These are phyloP conservation scores for Tadarida brasiliensis DNA, from an alignment of 2,797 vertebrate species.

Conservation along the genomic window DNA sequence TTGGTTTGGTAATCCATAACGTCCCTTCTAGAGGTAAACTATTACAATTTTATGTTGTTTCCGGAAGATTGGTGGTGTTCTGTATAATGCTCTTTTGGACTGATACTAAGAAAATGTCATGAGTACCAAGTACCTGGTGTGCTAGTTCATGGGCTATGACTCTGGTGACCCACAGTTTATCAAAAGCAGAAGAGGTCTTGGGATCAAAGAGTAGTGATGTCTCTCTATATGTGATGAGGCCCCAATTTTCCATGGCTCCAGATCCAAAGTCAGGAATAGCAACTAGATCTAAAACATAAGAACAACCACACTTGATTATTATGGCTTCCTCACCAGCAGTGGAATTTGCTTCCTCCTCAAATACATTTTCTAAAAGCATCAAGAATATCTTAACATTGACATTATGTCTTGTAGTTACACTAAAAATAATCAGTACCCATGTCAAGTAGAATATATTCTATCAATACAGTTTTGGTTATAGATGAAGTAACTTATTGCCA, in stretches of 20 bases:
- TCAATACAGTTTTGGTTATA: neutral
- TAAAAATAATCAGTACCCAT: slow-evolving; percentile 18
- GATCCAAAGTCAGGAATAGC: slow-evolving; percentile 91
- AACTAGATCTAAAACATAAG: slow-evolving; percentile 89
- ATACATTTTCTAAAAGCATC: neutral
- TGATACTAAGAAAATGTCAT: slow-evolving; percentile 48
- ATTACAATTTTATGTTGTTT: neutral
- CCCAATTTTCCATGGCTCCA: slow-evolving; percentile 94
- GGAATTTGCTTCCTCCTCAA: neutral
- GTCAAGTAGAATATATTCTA: neutral
- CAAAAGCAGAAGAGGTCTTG: slow-evolving; percentile 88
- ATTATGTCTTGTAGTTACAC: neutral
- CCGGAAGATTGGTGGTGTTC: neutral
- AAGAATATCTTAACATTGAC: neutral
- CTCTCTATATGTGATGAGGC: slow-evolving; percentile 91
- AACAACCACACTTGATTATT: neutral
- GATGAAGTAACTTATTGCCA: neutral
- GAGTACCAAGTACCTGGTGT: slow-evolving; percentile 87
- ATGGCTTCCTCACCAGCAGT: neutral
- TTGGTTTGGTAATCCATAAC: neutral
- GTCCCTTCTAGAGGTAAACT: neutral
- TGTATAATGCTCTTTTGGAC: neutral
- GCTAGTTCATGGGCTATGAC: slow-evolving; percentile 92
- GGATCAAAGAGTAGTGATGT: slow-evolving; percentile 90
- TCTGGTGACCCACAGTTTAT: slow-evolving; percentile 91